Percentiles rank a stretch among this genome's conserved stretches.
phyloP scores from a whole-genome alignment of 2,888 invertebrate species.

The Hetaerina titia region DNA sequence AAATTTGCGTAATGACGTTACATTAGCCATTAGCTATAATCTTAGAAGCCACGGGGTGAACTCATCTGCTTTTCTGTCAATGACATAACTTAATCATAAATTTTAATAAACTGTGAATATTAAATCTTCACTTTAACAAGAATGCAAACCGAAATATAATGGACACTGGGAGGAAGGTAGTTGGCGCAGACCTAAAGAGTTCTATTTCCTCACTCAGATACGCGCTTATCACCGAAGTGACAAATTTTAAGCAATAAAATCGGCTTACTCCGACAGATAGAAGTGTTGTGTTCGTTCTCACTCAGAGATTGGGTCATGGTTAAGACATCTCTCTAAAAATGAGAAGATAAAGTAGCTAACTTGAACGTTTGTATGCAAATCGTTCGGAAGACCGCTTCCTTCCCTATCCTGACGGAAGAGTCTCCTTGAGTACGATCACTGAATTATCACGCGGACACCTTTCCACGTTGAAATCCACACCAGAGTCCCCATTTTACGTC shows the following conservation, averaged over 20 bases:
- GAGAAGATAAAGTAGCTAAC: conserved; percentile 1
- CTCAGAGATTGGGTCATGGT: not conserved
- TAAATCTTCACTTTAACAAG: no score
- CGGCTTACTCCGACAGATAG: not conserved
- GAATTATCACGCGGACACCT: conserved; percentile 16
- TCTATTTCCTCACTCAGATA: not conserved
- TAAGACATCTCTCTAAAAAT: conserved; percentile 7
- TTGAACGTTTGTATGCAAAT: not conserved
- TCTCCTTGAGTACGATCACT: not conserved
- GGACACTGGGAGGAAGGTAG: no score
- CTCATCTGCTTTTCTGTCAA: no score
- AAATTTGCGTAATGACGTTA: no score
- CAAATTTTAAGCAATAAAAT: conserved; percentile 26
- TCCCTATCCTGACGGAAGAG: not conserved
- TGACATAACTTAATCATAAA: no score
- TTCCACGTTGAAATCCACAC: not conserved
- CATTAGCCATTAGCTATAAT: no score
- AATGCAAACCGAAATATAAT: no score
- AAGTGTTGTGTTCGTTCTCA: not conserved
- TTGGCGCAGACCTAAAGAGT: no score
- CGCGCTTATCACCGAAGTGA: not conserved
- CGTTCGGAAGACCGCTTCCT: not conserved
- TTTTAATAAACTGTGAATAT: no score
- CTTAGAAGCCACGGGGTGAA: no score
- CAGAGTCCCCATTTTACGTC: not conserved